Base-by-base conservation (phyloP, 2,797 vertebrate genomes). In the Mallotus villosus region DNA sequence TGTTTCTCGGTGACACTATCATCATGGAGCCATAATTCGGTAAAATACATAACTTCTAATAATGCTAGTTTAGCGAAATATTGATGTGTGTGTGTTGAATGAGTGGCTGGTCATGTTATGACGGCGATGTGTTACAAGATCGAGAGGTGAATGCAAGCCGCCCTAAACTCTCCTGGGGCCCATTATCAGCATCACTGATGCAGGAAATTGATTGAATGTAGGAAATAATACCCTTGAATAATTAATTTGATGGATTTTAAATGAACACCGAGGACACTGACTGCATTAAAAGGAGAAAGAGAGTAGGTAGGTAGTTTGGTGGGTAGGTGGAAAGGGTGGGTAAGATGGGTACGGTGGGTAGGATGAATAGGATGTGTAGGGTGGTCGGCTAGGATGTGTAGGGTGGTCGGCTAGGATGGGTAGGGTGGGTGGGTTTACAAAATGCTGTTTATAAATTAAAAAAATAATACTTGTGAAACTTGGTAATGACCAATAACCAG, bases 221-320 rank as follows among this genome's bases (percentile, higher is more conserved):
- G 87, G 92, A 92, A 91, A 92, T 91, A 92, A 93, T 92, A 87
- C 76, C 85, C 78, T 81, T 90, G 90, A 94, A 94, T 93, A 94
- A 92, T 93, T 90, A 92, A 92, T 92, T 88, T 84, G 85, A 86
- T 80, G 65, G 83, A 84, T 90, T 92, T 92, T 88, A 91, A 92
- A 91, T 86, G 89, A 87, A 90, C 86, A 85, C 79, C 72, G 81
- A 90, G 87, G 81, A 82, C 41, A 65, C 57, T 71, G 78, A 76
- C 78, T 80, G 77, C 78, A 85, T 84, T 73, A 79, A 73, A 49
- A 76, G 71, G 80, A 57, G 59, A 51, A 68, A 11, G 9, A 41
- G 37, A 11, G 37, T 41, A 41, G 8, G 37, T 41, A 41, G 37
- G 37, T 41, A 41, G 37, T 41, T 41, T 41, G 11, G 37, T 41